These are phyloP conservation scores for Latrodectus hesperus DNA, from an alignment of 2,888 invertebrate species.

Conservation along the genomic window DNA sequence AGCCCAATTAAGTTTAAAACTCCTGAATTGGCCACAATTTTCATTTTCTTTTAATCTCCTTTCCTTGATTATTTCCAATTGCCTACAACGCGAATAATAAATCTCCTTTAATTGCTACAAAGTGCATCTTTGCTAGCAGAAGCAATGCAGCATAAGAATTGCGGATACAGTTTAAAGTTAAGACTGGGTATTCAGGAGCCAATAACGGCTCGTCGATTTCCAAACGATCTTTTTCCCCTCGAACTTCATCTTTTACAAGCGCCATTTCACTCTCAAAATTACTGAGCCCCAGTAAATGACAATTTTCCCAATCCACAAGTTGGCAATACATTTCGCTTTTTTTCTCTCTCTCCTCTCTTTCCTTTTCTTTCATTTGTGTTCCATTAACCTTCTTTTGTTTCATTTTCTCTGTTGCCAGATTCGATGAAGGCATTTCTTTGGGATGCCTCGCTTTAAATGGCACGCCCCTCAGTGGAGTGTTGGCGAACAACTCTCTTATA, in stretches of 20 bases:
- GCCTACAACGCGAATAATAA: no score
- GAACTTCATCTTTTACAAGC: background rate
- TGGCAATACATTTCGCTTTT: constrained; percentile 11
- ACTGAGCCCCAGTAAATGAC: background rate
- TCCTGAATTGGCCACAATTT: no score
- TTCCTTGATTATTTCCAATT: no score
- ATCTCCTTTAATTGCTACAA: no score
- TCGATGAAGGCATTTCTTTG: constrained; percentile 39
- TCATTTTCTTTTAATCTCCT: no score
- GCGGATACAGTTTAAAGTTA: no score
- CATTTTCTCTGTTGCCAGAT: constrained; percentile 25
- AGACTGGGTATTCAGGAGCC: no score
- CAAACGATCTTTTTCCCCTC: background rate
- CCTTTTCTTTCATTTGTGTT: background rate
- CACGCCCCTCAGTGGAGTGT: background rate
- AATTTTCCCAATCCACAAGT: constrained; percentile 31
- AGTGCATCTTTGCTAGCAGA: no score
- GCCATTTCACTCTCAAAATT: constrained; percentile 6
- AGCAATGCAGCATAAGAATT: no score
- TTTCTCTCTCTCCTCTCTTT: background rate
- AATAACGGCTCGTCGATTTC: background rate
- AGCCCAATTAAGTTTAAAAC: no score
- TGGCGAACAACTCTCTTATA: constrained; percentile 1
- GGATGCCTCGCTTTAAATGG: constrained; percentile 19
- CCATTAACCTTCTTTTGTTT: constrained; percentile 36